Evolutionary conservation across 2,888 invertebrate species (phyloP).

Genomic region (Dynastes maya): DNA sequence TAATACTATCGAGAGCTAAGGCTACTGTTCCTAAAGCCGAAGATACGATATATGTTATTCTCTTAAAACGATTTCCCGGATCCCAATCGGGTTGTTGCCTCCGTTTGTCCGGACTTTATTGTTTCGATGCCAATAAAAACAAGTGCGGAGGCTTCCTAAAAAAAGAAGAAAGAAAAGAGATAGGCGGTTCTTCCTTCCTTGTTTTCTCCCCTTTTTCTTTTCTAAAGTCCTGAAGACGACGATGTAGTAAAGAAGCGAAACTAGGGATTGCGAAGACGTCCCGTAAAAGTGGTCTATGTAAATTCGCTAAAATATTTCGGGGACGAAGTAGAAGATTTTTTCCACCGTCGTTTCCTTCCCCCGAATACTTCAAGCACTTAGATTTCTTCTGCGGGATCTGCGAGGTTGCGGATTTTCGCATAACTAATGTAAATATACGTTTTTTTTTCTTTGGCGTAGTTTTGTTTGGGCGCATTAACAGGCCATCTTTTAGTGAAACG

Average conservation of each 20-base stretch:
- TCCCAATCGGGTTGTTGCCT: conserved; percentile 34
- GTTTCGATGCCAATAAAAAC: conserved; percentile 46
- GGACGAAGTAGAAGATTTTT: conserved; percentile 35
- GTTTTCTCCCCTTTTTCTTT: background rate
- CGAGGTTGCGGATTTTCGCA: conserved; percentile 60
- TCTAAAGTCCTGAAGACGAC: background rate
- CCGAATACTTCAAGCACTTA: conserved; percentile 56
- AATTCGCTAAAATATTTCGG: conserved; percentile 65
- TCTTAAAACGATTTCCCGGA: conserved; percentile 37
- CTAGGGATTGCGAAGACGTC: conserved; percentile 21
- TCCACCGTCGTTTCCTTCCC: background rate
- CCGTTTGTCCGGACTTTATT: conserved; percentile 38
- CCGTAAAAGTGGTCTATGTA: conserved; percentile 59
- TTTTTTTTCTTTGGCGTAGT: conserved; percentile 59
- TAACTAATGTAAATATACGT: conserved; percentile 66
- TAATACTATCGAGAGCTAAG: conserved; percentile 20
- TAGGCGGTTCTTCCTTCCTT: too few relatives aligned
- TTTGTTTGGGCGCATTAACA: conserved; percentile 41
- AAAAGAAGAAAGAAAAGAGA: background rate
- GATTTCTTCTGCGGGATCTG: background rate
- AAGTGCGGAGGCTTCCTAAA: conserved; percentile 5
- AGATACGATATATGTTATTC: conserved; percentile 42
- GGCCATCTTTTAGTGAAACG: conserved; percentile 29
- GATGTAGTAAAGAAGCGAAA: background rate
- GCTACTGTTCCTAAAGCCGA: conserved; percentile 3